Percentiles rank a stretch among this genome's conserved stretches.
phyloP scores from a whole-genome alignment of 1,140 invertebrate genomes.

The Planococcus citri region DNA sequence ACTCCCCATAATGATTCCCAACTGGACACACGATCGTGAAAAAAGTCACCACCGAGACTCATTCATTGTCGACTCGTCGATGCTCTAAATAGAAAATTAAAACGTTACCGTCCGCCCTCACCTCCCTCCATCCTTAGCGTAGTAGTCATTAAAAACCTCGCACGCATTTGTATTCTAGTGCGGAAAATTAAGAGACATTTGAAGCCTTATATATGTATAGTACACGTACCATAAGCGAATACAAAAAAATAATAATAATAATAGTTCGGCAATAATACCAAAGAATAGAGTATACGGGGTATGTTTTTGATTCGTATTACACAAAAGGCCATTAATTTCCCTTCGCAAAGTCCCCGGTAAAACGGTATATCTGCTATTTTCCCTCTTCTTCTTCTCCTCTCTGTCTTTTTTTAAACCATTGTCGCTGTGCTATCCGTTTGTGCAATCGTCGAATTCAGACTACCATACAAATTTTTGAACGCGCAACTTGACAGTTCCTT shows the following conservation, averaged over 20 bases:
- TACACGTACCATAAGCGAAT: too few relatives aligned
- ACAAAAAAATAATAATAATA: slow-evolving; percentile 9
- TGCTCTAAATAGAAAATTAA: background rate
- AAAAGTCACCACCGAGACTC: too few relatives aligned
- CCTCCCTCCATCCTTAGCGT: too few relatives aligned
- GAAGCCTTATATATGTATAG: slow-evolving; percentile 7
- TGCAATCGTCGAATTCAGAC: slow-evolving; percentile 8
- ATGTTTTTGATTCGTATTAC: slow-evolving; percentile 20
- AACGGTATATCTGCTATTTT: slow-evolving; percentile 18
- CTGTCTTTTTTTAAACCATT: background rate
- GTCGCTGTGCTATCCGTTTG: background rate
- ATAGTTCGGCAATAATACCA: background rate
- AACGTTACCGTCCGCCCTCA: background rate
- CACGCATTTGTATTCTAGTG: background rate
- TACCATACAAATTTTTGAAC: slow-evolving; percentile 8
- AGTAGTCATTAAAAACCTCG: background rate
- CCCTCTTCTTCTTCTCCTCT: background rate
- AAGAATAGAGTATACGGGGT: background rate
- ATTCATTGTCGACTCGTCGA: too few relatives aligned
- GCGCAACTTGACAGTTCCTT: slow-evolving; percentile 18
- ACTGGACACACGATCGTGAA: too few relatives aligned
- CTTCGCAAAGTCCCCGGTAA: slow-evolving; percentile 2
- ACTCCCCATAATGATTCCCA: too few relatives aligned
- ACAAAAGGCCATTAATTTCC: slow-evolving; percentile 18
- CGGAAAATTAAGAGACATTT: slow-evolving; percentile 17